Conservation (phyloP, 2,888 invertebrate species). For the Acanthoscelides obtectus region DNA sequence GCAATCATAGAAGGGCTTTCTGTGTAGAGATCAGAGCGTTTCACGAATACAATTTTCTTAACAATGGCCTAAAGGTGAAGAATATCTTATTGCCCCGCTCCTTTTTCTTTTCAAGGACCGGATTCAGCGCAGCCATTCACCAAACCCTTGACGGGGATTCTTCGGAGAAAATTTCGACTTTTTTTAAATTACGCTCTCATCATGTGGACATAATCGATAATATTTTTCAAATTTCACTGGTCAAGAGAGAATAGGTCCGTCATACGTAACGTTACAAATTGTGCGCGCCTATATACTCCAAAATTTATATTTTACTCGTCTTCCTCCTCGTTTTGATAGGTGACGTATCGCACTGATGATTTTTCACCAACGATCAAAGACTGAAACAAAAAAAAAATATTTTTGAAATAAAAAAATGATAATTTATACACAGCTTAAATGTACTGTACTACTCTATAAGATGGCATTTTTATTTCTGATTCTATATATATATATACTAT, state of each 20-base stretch:
- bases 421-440: no score
- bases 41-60: not conserved
- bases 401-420: no score
- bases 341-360: slow-evolving; percentile 90
- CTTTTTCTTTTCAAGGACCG: slow-evolving; percentile 34
- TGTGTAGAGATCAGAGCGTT: slow-evolving; percentile 33
- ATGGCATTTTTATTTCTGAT: no score
- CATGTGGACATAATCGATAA: slow-evolving; percentile 24
- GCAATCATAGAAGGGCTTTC: slow-evolving; percentile 42
- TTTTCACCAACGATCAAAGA: slow-evolving; percentile 86
- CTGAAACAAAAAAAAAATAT: slow-evolving; percentile 52
- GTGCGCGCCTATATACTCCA: not conserved
- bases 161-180: slow-evolving; percentile 32
- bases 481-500: no score
- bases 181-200: slow-evolving; percentile 32
- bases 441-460: no score
- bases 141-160: slow-evolving; percentile 51
- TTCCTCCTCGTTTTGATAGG: slow-evolving; percentile 90
- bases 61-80: slow-evolving; percentile 25
- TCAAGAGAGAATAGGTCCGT: not conserved
- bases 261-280: not conserved
- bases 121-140: slow-evolving; percentile 64
- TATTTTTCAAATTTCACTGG: not conserved
- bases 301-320: slow-evolving; percentile 54
- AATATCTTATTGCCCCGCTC: slow-evolving; percentile 48